Evolutionary conservation across 2,113 vertebrate species (phyloP), one percentile per base, ranked within the genome.

Genomic region (Prolemur simus): DNA sequence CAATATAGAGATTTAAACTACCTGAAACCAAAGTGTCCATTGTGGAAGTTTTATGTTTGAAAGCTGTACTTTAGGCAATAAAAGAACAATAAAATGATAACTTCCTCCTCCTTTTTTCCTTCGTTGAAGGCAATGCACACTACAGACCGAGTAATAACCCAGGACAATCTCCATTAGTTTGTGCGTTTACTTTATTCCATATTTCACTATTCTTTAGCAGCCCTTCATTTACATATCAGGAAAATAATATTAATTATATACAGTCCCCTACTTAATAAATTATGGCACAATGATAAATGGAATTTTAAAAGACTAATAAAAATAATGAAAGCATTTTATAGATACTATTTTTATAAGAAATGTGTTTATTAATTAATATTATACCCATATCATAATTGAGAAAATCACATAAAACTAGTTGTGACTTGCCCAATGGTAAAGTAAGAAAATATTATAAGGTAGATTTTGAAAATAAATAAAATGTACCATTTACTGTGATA

Each of bases 51-150:
- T 91, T 88, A 91, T 81, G n/a, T 89, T 52, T 93, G 58, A 89
- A 34, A 94, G 56, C 52, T 81, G 34, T 91, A 91, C 73, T 86
- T 97, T 73, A 95, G 77, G 21, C 66, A 91, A 84, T 64, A 73
- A 94, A 96, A 87, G 23, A 91, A 86, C 15, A 96, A 92, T 63
- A 42, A 64, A 88, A 86, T 76, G 58, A 45, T 64, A 21, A 6
- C 12, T 63, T 84, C 9, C 8, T 49, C 8, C 3, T 32, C 1
- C 3, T 47, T 18, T 88, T 54, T 83, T 12, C 20, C 21, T 71
- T 63, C 52, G 76, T 84, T 45, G 21, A 95, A 64, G 10, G 8
- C 49, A 52, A 45, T 71, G 12, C 3, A 77, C 34, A 78, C 32
- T 49, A 39, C 13, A 52, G 14, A 42, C 23, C 29, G 4, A 92